Evolutionary conservation across 2,797 vertebrate species (phyloP).

Genomic region (Acipenser transmontanus): DNA sequence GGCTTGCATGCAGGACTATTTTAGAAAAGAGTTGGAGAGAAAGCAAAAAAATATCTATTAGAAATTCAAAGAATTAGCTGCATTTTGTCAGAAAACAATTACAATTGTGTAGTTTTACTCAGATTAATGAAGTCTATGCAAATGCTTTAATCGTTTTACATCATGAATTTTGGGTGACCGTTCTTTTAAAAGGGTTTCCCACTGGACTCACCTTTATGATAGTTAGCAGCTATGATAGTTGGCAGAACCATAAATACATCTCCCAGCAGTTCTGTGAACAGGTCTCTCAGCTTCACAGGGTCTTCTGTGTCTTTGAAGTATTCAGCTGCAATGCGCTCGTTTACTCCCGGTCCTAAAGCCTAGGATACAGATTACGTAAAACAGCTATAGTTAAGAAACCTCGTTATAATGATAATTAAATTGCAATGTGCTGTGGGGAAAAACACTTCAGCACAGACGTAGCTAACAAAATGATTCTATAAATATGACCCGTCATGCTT

Average conservation of each 20-base stretch:
- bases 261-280: slow-evolving; percentile 61
- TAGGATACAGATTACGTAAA: not conserved
- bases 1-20: slow-evolving; percentile 9
- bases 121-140: slow-evolving; percentile 5
- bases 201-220: slow-evolving; percentile 67
- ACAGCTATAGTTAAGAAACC: not conserved
- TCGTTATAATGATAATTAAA: not conserved
- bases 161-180: too few species aligned
- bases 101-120: slow-evolving; percentile 2
- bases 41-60: not conserved
- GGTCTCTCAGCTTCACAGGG: slow-evolving; percentile 54
- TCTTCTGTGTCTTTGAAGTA: slow-evolving; percentile 59
- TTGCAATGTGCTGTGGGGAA: not conserved
- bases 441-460: not conserved
- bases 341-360: slow-evolving; percentile 13
- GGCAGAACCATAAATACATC: slow-evolving; percentile 67
- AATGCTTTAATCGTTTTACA: slow-evolving; percentile 6
- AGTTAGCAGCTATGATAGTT: slow-evolving; percentile 51
- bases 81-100: slow-evolving; percentile 1
- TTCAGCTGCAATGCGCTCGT: slow-evolving; percentile 49
- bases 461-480: not conserved
- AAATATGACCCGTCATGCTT: slow-evolving; percentile 2
- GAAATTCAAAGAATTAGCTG: not conserved
- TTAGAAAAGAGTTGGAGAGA: not conserved
- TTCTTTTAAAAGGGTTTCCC: not conserved